Conservation (phyloP, 2,888 invertebrate genomes). For the Ophioninae sp. region DNA sequence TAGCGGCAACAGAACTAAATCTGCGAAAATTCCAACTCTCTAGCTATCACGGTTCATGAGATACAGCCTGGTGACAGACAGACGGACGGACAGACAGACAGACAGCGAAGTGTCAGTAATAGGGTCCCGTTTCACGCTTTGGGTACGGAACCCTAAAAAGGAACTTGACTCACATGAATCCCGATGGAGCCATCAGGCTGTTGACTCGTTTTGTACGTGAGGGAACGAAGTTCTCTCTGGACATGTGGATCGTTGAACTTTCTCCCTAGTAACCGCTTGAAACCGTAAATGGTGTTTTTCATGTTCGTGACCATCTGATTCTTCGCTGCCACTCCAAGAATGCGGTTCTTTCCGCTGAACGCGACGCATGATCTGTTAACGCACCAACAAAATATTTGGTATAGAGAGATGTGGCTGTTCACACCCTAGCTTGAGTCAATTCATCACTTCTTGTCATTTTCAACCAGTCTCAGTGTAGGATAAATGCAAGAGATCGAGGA, state of each 20-base stretch:
- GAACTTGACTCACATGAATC: constrained; percentile 86
- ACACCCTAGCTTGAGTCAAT: not conserved
- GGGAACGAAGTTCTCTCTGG: constrained; percentile 89
- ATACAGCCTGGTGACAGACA: too few species aligned
- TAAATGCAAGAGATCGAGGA: too few species aligned
- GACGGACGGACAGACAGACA: too few species aligned
- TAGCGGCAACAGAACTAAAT: too few species aligned
- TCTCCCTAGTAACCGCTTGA: constrained; percentile 96
- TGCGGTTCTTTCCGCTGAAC: constrained; percentile 95
- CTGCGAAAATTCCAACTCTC: too few species aligned
- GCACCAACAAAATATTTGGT: not conserved
- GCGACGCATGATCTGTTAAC: constrained; percentile 95
- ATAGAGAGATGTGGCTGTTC: not conserved
- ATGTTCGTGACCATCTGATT: constrained; percentile 98
- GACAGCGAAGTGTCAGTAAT: too few species aligned
- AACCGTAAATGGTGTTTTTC: constrained; percentile 97
- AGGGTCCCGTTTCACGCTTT: too few species aligned
- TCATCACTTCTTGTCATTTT: not conserved
- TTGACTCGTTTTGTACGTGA: constrained; percentile 91
- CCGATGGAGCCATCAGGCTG: constrained; percentile 91
- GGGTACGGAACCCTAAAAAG: too few species aligned
- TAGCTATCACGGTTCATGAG: too few species aligned
- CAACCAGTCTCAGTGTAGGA: too few species aligned
- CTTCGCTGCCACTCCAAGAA: constrained; percentile 97
- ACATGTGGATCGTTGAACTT: constrained; percentile 94